Conservation (phyloP, 2,888 invertebrate genomes). For the Ernsta delagoae region DNA sequence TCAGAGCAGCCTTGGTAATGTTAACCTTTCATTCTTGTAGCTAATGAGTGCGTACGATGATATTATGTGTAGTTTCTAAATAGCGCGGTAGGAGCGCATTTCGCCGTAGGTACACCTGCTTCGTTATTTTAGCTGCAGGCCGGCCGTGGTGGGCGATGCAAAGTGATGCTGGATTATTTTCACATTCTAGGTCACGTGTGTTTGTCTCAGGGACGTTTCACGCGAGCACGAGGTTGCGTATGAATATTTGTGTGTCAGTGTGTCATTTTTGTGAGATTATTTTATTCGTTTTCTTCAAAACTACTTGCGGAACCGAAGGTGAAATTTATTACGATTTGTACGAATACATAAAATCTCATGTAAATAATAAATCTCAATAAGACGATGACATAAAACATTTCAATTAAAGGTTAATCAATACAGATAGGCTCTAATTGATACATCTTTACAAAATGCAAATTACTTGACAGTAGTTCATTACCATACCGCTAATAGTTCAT, state of each 20-base stretch:
- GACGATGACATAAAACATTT: constrained; percentile 21
- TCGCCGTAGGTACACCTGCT: constrained; percentile 66
- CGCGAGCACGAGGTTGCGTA: constrained; percentile 53
- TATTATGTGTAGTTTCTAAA: constrained; percentile 51
- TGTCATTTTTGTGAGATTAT: constrained; percentile 38
- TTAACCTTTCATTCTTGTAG: constrained; percentile 35
- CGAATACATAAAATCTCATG: not conserved
- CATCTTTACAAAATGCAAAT: constrained; percentile 29
- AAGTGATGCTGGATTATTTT: constrained; percentile 81
- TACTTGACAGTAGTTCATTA: constrained; percentile 26
- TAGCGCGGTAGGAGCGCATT: constrained; percentile 48
- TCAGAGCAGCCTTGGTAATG: constrained; percentile 36
- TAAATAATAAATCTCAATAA: constrained; percentile 26
- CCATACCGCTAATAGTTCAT: constrained; percentile 1
- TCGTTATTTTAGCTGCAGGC: constrained; percentile 72
- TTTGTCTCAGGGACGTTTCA: constrained; percentile 77
- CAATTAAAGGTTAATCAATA: constrained; percentile 23
- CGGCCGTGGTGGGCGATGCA: constrained; percentile 71
- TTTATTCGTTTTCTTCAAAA: constrained; percentile 25
- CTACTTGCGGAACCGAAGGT: constrained; percentile 1
- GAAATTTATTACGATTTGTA: not conserved
- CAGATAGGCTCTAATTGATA: constrained; percentile 19
- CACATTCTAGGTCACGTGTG: constrained; percentile 79
- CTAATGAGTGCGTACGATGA: constrained; percentile 47
- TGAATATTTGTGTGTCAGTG: constrained; percentile 53